These are phyloP conservation scores for Batillaria attramentaria DNA, from an alignment of 1,140 invertebrate genomes.

Conservation along the genomic window DNA sequence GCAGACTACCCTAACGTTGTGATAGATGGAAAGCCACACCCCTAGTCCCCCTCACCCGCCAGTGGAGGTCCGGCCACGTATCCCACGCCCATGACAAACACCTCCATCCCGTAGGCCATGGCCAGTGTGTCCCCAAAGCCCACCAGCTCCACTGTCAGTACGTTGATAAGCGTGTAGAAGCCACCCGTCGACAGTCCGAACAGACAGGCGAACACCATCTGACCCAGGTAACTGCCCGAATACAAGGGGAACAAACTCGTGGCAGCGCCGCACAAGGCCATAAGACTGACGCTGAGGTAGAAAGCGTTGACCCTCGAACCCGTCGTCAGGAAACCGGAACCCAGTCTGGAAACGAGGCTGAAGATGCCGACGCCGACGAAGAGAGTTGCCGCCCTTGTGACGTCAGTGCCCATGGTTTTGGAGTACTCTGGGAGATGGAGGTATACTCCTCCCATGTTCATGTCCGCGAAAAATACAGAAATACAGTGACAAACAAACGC, in stretches of 20 bases:
- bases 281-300: not conserved
- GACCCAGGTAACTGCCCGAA: not conserved
- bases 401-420: not conserved
- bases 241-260: not conserved
- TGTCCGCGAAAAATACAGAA: not conserved
- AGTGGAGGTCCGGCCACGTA: slow-evolving; percentile 5
- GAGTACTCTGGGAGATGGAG: slow-evolving; percentile 9
- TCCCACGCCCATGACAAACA: not conserved
- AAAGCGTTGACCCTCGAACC: not conserved
- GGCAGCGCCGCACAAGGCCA: not conserved
- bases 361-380: slow-evolving; percentile 6
- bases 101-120: not conserved
- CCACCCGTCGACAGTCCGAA: not conserved
- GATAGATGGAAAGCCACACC: too few species aligned
- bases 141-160: not conserved
- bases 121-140: not conserved
- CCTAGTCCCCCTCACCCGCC: not conserved
- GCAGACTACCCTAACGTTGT: too few species aligned
- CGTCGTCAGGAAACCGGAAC: not conserved
- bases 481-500: not conserved
- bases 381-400: not conserved
- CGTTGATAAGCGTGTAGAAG: not conserved
- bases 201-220: not conserved
- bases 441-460: not conserved
- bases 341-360: not conserved